Evolutionary conservation across 2,797 vertebrate genomes (phyloP), one percentile per base, ranked within the genome.

Genomic region (Meda fulgida): DNA sequence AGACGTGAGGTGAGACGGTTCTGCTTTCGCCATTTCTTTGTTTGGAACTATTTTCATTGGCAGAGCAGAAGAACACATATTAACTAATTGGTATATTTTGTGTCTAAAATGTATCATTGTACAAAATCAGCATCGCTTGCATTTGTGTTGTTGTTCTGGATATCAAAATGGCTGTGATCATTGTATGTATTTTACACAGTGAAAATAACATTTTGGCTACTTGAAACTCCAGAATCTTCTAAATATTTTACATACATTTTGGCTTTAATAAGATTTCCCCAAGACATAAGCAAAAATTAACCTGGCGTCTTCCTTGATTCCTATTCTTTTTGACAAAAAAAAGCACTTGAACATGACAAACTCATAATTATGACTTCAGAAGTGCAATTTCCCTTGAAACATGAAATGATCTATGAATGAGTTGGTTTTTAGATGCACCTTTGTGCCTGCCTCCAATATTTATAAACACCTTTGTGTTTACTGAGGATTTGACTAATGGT

Each of bases 401-500:
- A 19, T 16, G 5, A 43, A 71, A 70, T 43, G 19, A 43, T 43
- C 36, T 46, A n/a, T 53, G 5, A 69, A 5, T 11, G 34, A 69
- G 31, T 16, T 63, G 0, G 7, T 69, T 69, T 69, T 38, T 38
- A 31, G 29, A 65, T 31, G 63, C 29, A 65, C 7, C 26, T 71
- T 26, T 40, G 10, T 38, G 36, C 36, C 21, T 40, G 21, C 11
- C 40, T 18, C 23, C 13, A 71, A 0, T 18, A 16, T 26, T 70
- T n/a, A 7, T 34, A 10, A 73, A 51, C 18, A 34, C 46, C 5
- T 11, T 31, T 48, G 14, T 51, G 71, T 58, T 76, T 18, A 58
- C 48, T 66, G 21, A 58, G 60, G 34, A 77, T 55, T 60, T 77
- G 34, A 78, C 53, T 78, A 23, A 19, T 60, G 36, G 53, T 60